phyloP scores from a whole-genome alignment of 2,888 invertebrate genomes.

The Ophioninae sp. region DNA sequence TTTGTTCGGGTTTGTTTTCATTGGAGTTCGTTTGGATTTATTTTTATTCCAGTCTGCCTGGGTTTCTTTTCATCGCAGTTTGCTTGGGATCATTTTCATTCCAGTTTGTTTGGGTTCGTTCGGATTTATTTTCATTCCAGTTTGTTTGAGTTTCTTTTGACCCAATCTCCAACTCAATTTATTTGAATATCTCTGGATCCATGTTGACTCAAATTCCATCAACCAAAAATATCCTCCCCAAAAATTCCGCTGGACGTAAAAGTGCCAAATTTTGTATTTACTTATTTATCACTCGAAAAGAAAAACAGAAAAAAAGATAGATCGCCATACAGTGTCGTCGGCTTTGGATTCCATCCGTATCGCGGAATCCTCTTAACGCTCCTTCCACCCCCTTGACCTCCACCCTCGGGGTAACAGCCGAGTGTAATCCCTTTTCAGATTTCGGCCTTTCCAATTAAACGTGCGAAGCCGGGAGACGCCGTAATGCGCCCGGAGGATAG shows the following conservation, averaged over 20 bases:
- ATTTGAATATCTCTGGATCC: neutral
- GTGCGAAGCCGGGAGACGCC: slow-evolving; percentile 48
- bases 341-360: slow-evolving; percentile 36
- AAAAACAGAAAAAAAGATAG: neutral
- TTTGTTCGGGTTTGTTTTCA: too few species aligned
- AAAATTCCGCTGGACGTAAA: neutral
- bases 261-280: neutral
- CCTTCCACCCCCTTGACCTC: slow-evolving; percentile 29
- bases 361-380: slow-evolving; percentile 57
- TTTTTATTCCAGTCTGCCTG: too few species aligned
- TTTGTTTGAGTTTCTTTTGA: too few species aligned
- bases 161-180: neutral
- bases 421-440: slow-evolving; percentile 60
- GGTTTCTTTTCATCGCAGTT: too few species aligned
- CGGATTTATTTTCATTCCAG: too few species aligned
- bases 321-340: neutral
- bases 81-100: too few species aligned
- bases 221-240: neutral
- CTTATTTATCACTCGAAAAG: neutral
- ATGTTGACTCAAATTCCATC: neutral
- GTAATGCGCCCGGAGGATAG: slow-evolving; percentile 8
- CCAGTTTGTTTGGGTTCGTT: too few species aligned
- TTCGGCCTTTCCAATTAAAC: slow-evolving; percentile 61
- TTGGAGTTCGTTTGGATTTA: too few species aligned
- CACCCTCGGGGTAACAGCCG: neutral